Evolutionary conservation across 2,797 vertebrate genomes (phyloP).

Genomic region (Mergus octosetaceus): DNA sequence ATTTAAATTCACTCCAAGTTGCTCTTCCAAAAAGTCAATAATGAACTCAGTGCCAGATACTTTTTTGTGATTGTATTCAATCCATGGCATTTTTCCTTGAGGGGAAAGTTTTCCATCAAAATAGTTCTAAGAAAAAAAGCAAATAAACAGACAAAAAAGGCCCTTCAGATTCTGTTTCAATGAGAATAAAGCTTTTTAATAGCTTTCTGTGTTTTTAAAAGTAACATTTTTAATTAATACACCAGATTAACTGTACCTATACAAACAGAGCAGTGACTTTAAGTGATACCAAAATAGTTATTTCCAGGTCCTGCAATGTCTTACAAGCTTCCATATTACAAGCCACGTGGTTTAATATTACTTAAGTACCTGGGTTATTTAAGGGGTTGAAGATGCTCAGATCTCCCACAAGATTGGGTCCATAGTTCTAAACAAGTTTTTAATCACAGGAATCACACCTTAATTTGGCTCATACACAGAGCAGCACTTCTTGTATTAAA

Average conservation of each 20-base stretch:
- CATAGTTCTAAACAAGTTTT: not conserved
- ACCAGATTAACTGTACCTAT: not conserved
- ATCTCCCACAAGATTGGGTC: fast-evolving
- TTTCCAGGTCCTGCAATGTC: not conserved
- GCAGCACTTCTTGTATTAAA: not conserved
- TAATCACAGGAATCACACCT: not conserved
- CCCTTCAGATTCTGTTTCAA: not conserved
- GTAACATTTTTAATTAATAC: not conserved
- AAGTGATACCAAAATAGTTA: not conserved
- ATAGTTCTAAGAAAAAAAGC: slow-evolving; percentile 86
- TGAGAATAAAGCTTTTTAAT: not conserved
- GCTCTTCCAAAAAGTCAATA: slow-evolving; percentile 97
- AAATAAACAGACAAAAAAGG: not conserved
- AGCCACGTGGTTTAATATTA: not conserved
- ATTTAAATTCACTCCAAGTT: slow-evolving; percentile 93
- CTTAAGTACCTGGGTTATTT: not conserved
- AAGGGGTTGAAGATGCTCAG: not conserved
- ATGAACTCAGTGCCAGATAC: slow-evolving; percentile 96
- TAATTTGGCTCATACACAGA: not conserved
- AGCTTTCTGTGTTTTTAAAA: not conserved
- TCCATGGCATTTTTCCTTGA: slow-evolving; percentile 99
- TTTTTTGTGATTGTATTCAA: slow-evolving; percentile 95
- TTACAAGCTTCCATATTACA: not conserved
- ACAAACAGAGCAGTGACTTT: not conserved
- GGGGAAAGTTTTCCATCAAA: slow-evolving; percentile 98